Base-by-base conservation (phyloP, 2,797 vertebrate species). In the Pangasius sanitwongsei region DNA sequence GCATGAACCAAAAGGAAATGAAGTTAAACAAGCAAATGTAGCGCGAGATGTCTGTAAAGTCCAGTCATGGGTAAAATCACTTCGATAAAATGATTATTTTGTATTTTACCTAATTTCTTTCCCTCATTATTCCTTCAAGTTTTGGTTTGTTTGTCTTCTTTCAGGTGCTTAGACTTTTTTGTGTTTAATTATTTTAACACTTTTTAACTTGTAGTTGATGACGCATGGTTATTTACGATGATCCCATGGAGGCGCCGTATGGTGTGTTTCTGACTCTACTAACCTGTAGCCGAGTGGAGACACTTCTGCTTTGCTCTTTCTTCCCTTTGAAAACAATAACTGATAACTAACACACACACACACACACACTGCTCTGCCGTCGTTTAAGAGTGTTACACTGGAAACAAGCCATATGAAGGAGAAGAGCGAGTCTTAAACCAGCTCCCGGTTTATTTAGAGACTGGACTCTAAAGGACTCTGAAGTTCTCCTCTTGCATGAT, bases 401-500 rank as follows among this genome's bases (percentile, higher is more conserved):
- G 91, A 90, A 90, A 87, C 84, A 92, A 92, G 91, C 91, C 91
- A 92, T 92, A 92, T 34, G 41, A 48, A 34, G 87, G 88, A 85
- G 81, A 83, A 13, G 63, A 63, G 50, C 28, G 74, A 70, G 77
- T 89, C 34, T 72, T 37, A 89, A 80, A 74, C 74, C 87, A 77
- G 87, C 74, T 90, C 48, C 44, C 3, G 13, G 87, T 20, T 74
- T 31, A 48, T 84, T 16, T 12, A 74, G 53, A 82, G 67, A 75
- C 67, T 63, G 55, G 70, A 84, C 69, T 53, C 37, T 88, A 2
- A 16, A 23, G 61, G 15, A 81, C 88, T 92, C 83, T 70, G 65
- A 86, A 4, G 25, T 44, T 80, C 92, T 86, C 91, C 89, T 91
- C 89, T 86, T 91, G 92, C 92, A 94, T 95, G 96, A 96, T 96